A percentile compares a stretch with the other conserved stretches of the same genome.
phyloP scores from a whole-genome alignment of 2,888 invertebrate genomes.

The Orthonevra nobilis region DNA sequence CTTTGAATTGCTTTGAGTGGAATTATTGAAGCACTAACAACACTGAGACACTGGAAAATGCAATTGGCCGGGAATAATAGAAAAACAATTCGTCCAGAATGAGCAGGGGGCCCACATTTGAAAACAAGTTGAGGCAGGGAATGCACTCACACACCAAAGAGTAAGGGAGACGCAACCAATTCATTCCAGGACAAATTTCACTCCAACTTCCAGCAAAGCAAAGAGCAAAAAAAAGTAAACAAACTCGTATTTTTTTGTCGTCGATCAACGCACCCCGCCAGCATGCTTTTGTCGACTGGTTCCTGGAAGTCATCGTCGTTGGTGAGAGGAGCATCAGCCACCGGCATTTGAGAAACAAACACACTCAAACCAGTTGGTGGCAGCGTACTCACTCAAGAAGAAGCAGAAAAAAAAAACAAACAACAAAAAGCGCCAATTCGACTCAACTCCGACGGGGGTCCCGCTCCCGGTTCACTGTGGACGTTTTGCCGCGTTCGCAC shows the following conservation, averaged over 20 bases:
- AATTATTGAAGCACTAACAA: no score
- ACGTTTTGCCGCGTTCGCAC: slow-evolving; percentile 66
- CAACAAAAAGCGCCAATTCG: neutral
- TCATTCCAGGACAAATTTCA: slow-evolving; percentile 10
- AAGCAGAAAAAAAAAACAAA: no score
- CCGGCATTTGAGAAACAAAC: slow-evolving; percentile 28
- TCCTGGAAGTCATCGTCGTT: slow-evolving; percentile 26
- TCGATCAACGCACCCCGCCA: no score
- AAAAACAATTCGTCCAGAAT: neutral
- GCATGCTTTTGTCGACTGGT: slow-evolving; percentile 1
- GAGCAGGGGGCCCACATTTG: slow-evolving; percentile 2
- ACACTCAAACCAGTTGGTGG: slow-evolving; percentile 34
- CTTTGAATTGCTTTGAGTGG: no score
- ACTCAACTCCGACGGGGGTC: slow-evolving; percentile 49
- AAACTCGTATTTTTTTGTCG: slow-evolving; percentile 28
- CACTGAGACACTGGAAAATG: slow-evolving; percentile 25
- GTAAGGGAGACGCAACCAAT: slow-evolving; percentile 20
- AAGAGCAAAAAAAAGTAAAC: slow-evolving; percentile 41
- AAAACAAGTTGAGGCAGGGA: slow-evolving; percentile 43
- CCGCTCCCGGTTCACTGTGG: slow-evolving; percentile 9
- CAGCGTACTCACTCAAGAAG: slow-evolving; percentile 41
- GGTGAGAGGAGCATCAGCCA: neutral
- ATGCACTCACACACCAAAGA: neutral
- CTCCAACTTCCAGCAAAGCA: slow-evolving; percentile 49
- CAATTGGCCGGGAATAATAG: slow-evolving; percentile 1